Evolutionary conservation across 2,113 vertebrate genomes (phyloP).

Genomic region (Speoplatyrhinus poulsoni): DNA sequence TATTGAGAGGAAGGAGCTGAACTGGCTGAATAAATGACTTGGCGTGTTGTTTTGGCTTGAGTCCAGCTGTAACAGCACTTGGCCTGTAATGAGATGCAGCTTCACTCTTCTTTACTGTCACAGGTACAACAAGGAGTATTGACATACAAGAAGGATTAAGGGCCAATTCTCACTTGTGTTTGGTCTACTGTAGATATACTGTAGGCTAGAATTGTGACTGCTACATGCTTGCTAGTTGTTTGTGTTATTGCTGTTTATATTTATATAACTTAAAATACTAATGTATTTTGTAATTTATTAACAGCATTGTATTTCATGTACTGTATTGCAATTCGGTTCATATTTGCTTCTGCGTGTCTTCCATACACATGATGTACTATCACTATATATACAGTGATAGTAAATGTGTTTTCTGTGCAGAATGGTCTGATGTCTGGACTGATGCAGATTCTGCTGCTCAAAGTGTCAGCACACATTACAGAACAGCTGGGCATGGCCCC

Average conservation of each 20-base stretch:
- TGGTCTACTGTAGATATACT: too few relatives aligned
- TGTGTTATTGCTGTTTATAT: neutral
- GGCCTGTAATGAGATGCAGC: too few relatives aligned
- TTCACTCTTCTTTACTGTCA: neutral
- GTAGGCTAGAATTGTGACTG: too few relatives aligned
- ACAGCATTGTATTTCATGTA: too few relatives aligned
- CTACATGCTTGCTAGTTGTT: too few relatives aligned
- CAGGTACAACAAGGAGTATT: neutral
- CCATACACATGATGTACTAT: too few relatives aligned
- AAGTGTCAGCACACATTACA: slow-evolving; percentile 98
- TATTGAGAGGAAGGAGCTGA: too few relatives aligned
- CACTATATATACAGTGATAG: too few relatives aligned
- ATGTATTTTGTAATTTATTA: neutral
- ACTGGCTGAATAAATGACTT: neutral
- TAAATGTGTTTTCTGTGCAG: slow-evolving; percentile 63
- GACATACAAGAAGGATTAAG: neutral
- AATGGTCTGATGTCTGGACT: slow-evolving; percentile 96
- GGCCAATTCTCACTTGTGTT: too few relatives aligned
- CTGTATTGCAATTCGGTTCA: neutral
- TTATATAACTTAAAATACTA: neutral
- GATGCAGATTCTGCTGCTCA: slow-evolving; percentile 98
- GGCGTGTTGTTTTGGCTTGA: neutral
- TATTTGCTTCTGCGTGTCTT: neutral
- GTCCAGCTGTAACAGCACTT: neutral
- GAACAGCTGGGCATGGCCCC: slow-evolving; percentile 98